Base-by-base conservation (phyloP, 2,797 vertebrate genomes). In the Micrastur ruficollis region DNA sequence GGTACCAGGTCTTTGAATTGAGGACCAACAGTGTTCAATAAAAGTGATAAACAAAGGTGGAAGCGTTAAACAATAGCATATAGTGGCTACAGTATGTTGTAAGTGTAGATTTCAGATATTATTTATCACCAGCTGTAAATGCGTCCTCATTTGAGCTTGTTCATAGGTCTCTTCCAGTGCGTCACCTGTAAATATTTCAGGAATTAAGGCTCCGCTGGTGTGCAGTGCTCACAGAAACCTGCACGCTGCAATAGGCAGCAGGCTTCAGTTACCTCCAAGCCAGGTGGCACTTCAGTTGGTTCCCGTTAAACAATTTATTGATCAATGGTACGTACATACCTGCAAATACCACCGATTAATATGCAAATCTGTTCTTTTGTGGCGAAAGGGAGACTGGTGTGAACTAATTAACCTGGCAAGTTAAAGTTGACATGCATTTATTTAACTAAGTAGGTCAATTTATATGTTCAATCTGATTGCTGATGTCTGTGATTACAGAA, bases 201-300 rank as follows among this genome's bases (percentile, higher is more conserved):
- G 15, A 49, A 13, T 38, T 4, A 6, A 6, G 55, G 40, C 63
- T 79, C 22, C 10, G 1, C 20, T 47, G 44, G 31, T 15, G 4
- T 0, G 4, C 5, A 7, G 20, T 18, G 18, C 40, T 73, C 20
- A 3, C 22, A 42, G 84, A 15, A 36, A 18, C 47, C 47, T 6
- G 34, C 31, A 2, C 0, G 4, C 29, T 7, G 5, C 40, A 15
- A 16, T 4, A 21, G 27, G 11, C 27, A 36, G 42, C 14, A 13
- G 25, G 42, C 19, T 27, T 61, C 50, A 9, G n/a, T 8, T 38
- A 23, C 7, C n/a, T 23, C 34, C 25, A 18, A 29, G n/a, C 21
- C 52, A 8, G 2, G 9, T 5, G 36, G 52, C 6, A 3, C 34
- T 62, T 6, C 5, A 14, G 31, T 27, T 19, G 22, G 31, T 38